Base-by-base conservation (phyloP, 92 coral and sea anemone genomes). In the Siderastrea siderea region DNA sequence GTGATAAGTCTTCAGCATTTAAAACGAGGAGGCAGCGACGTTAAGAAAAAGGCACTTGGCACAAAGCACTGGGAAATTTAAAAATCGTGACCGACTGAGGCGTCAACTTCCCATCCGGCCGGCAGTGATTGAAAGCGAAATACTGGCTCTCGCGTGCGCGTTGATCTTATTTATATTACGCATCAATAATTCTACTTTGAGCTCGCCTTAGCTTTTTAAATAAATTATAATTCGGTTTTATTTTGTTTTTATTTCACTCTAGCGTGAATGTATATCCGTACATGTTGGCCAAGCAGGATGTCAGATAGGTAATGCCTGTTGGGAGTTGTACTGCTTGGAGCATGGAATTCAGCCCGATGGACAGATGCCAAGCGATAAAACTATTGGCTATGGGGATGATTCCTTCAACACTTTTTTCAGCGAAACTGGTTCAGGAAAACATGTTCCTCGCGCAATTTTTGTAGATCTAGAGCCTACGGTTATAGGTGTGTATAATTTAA, bases 281-380 rank as follows among this genome's bases (percentile, higher is more conserved):
- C 98, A 95, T 57, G 91, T 95, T 44, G 98, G 98, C 62, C 98
- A 95, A 82, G 98, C 98, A 8, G 98, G 98, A 49, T 94, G 94
- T 17, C 98, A 95, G 73, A 95, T 95, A 47, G 98, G 98, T 58
- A 95, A 93, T 61, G 94, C 96, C 12, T 95, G 98, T 72, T 95
- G 98, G 98, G 98, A 95, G 87, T 51, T 95, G 90, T 95, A 93
- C 91, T 95, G 98, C 63, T 88, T 95, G 71, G 98, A 95, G 79
- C 98, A 95, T 48, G 98, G 98, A 45, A 95, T 95, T 73, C 96
- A 93, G 63, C 98, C 98, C 2, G 98, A 95, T 81, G 98, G 98
- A 26, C 96, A 93, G 58, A 95, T 95, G 98, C 96, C 98, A 9
- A 88, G 94, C 38, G 95, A 92, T 67, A 83, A 92, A 68, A 89